Evolutionary conservation across 2,113 vertebrate genomes (phyloP), one percentile per base, ranked within the genome.

Genomic region (Ceyx melanurus): DNA sequence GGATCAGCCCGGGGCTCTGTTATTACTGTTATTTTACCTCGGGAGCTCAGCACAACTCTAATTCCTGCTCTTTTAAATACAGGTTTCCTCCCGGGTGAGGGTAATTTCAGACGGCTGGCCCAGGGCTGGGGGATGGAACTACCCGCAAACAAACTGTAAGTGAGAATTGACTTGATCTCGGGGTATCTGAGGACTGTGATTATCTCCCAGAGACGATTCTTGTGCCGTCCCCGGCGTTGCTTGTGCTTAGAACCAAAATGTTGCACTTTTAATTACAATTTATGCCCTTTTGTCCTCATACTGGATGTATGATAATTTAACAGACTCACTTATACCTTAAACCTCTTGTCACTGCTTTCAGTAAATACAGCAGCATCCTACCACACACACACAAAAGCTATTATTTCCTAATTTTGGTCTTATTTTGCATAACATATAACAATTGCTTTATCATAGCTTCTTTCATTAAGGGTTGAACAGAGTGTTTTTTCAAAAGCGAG

Each of bases 111-210:
- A 29, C 5, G 11, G 21, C 75, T 60, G 1, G 4, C 31, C 4
- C 1, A 62, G 53, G 45, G 45, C 42, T 62, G 28, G 7, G 15
- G 42, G 60, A 48, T 15, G n/a, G 81, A 87, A 61, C 68, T 28
- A 82, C 71, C 22, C 76, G 65, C 15, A 92, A 86, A 84, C 68
- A 80, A 77, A 40, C 65, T 73, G 15, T 12, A 93, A 84, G 85
- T 71, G 88, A 89, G 88, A 87, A 96, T 56, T 80, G 66, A 50
- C 51, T 82, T 88, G 51, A 7, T 60, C 86, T 75, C 71, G 54
- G 80, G 71, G 20, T 50, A 43, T 13, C 42, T 1, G 18, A 73
- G 57, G 56, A 15, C 51, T 45, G 68, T 43, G 45, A 76, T 82
- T 77, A 54, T 25, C 54, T 80, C 60, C 56, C 23, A 3, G 50